Conservation (phyloP, 2,797 vertebrate genomes). For the Hippocampus kuda region DNA sequence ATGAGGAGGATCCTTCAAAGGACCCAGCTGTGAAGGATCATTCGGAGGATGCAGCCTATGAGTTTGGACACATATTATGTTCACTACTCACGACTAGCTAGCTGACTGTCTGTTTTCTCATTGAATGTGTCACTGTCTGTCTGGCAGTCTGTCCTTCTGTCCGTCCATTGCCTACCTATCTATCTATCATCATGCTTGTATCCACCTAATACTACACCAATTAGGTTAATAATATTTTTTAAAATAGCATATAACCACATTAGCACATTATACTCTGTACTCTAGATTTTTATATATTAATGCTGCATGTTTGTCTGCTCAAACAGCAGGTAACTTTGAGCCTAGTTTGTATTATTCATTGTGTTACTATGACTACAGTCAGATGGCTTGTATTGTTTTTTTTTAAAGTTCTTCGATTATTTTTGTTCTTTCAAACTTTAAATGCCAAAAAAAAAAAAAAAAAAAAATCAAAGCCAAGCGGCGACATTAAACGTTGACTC, state of each 20-base stretch:
- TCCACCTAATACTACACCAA: background rate
- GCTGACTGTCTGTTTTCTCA: background rate
- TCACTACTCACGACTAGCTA: background rate
- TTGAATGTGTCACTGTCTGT: background rate
- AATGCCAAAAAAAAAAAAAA: constrained; percentile 34
- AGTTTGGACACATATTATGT: too few relatives aligned
- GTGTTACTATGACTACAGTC: constrained; percentile 28
- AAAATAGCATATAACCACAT: background rate
- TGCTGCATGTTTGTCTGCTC: constrained; percentile 13
- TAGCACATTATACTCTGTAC: background rate
- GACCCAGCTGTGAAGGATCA: too few relatives aligned
- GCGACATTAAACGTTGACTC: constrained; percentile 66
- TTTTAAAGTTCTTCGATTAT: constrained; percentile 41
- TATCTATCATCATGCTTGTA: background rate
- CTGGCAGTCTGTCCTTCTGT: background rate
- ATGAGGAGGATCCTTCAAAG: too few relatives aligned
- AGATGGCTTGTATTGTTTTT: constrained; percentile 37
- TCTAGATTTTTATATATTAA: background rate
- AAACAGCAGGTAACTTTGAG: background rate
- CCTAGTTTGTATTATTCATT: constrained; percentile 11
- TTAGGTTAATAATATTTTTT: background rate
- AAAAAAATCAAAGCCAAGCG: constrained; percentile 28
- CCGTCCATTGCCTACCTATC: background rate
- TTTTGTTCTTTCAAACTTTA: constrained; percentile 49
- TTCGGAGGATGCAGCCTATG: too few relatives aligned